phyloP scores from a whole-genome alignment of 2,797 vertebrate species.

The Xenops minutus region DNA sequence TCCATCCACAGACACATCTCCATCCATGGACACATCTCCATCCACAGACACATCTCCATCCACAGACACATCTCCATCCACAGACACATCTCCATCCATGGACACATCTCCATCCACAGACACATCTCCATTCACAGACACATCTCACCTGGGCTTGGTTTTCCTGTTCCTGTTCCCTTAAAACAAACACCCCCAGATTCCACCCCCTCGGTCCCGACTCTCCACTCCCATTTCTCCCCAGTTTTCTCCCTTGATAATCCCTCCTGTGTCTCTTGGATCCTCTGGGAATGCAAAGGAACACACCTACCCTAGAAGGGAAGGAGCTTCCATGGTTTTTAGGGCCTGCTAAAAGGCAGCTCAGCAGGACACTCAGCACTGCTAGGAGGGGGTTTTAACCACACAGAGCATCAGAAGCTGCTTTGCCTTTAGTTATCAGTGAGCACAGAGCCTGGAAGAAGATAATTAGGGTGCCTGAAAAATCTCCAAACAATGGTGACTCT shows the following conservation, averaged over 20 bases:
- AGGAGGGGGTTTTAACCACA: background rate
- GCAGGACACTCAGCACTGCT: background rate
- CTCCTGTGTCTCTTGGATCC: background rate
- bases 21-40: background rate
- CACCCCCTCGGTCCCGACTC: background rate
- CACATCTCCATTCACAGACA: no score
- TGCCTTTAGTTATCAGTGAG: background rate
- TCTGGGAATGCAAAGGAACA: background rate
- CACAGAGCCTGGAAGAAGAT: background rate
- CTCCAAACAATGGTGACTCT: background rate
- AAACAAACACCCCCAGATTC: background rate
- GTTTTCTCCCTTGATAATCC: background rate
- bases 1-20: background rate
- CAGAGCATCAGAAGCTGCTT: background rate
- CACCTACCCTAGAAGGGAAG: background rate
- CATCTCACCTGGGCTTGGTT: background rate
- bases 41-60: background rate
- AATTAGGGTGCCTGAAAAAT: background rate
- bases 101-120: no score
- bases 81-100: no score
- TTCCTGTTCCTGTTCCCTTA: background rate
- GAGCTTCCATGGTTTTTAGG: background rate
- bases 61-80: background rate
- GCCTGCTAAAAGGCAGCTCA: background rate
- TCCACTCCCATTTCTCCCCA: background rate